phyloP scores from a whole-genome alignment of 92 coral and sea anemone species.

The Heliopora coerulea region DNA sequence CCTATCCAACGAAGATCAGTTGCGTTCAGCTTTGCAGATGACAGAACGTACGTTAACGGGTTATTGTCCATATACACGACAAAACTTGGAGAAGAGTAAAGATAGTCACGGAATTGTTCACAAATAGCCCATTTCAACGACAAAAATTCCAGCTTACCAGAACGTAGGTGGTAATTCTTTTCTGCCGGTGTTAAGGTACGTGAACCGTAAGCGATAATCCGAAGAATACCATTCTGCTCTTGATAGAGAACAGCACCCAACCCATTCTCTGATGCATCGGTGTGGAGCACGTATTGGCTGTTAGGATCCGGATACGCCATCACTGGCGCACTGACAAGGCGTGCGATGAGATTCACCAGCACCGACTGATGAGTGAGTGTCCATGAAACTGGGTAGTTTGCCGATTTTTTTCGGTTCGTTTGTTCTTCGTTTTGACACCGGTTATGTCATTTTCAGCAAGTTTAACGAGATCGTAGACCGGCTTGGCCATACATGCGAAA shows the following conservation, averaged over 20 bases:
- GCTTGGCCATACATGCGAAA: constrained; percentile 45
- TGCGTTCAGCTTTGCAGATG: constrained; percentile 34
- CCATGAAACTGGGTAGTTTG: constrained; percentile 55
- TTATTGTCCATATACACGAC: constrained; percentile 46
- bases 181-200: constrained; percentile 49
- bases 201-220: constrained; percentile 47
- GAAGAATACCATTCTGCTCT: constrained; percentile 33
- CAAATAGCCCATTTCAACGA: constrained; percentile 47
- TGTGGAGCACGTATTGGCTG: constrained; percentile 43
- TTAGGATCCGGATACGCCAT: constrained; percentile 56
- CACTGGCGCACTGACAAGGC: constrained; percentile 42
- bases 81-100: too few relatives aligned
- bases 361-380: constrained; percentile 54
- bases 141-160: constrained; percentile 49
- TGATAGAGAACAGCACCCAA: constrained; percentile 50
- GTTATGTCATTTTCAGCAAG: background rate
- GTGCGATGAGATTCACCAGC: constrained; percentile 35
- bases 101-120: constrained; percentile 49
- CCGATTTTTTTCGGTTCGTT: constrained; percentile 37
- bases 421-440: background rate
- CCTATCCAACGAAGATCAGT: constrained; percentile 50
- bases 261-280: constrained; percentile 47
- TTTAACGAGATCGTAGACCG: constrained; percentile 53
- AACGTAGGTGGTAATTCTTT: constrained; percentile 51
- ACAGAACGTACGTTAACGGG: constrained; percentile 41